Base-by-base conservation (phyloP, 2,797 vertebrate species). In the Lepus townsendii region DNA sequence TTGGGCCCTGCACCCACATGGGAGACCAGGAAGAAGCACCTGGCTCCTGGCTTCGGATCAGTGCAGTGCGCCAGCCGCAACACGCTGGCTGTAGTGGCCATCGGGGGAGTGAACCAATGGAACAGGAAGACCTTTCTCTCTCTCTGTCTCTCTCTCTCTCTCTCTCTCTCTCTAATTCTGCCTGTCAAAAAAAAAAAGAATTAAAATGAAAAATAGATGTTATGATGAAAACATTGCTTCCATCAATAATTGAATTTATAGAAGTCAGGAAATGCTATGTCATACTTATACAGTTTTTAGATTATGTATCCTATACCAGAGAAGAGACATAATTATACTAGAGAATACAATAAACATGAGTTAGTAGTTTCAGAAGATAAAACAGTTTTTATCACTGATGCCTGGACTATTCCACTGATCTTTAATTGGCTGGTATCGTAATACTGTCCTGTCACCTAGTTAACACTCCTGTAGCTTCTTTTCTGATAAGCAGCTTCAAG, bases 141-240 rank as follows among this genome's bases (percentile, higher is more conserved):
- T 47, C 1, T 47, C 42, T 47, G 1, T 47, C 42, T 47, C 42
- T 47, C 8, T 47, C 42, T 47, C 42, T 47, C 1, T 47, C 42
- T 47, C 7, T 42, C 42, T 42, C 42, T 42, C 42, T 1, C 42
- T 42, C 42, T 47, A 47, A 47, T 8, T 47, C 42, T 47, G 7
- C 42, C 42, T 47, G 42, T 47, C 42, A 47, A 7, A 47, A 47
- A 47, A 35, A 38, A 78, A 77, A 88, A 90, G 20, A 93, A 88
- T 93, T 66, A 92, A 83, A 93, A 62, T 92, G 22, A 88, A 77
- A 96, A 83, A 50, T 77, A 66, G 52, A 78, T 68, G 22, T 52
- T 66, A 50, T 30, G 7, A 69, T 92, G 35, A 57, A 76, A 84
- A 78, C 16, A 65, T 32, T 26, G 5, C 62, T 90, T 93, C 86